Base-by-base conservation (phyloP, 1,140 invertebrate genomes). In the Rhyzopertha dominica region DNA sequence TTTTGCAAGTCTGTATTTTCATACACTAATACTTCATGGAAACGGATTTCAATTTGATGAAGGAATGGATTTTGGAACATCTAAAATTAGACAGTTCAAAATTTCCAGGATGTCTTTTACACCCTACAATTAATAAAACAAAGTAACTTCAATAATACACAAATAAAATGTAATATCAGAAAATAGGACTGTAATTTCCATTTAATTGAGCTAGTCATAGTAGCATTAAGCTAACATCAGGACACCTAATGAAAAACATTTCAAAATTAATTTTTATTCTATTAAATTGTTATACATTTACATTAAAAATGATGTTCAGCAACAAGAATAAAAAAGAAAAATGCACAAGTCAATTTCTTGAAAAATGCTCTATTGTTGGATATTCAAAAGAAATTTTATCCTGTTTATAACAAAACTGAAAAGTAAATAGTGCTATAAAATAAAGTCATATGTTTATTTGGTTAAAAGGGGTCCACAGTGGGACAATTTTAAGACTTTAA, bases 1-100 rank as follows among this genome's bases (percentile, higher is more conserved):
- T 67, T 62, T 53, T 82, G 74, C 4, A 86, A 59, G 1, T 71
- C 58, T 43, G 70, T 55, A 63, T 84, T 70, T 59, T 85, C 83
- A 62, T 84, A 87, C 49, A 68, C 59, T 47, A 83, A 59, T 36
- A 84, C 75, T 12, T 58, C 55, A 57, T 79, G 71, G 44, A 81
- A 84, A 29, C 73, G 48, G 0, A 42, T 29, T 49, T 76, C 68
- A 7, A 85, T 68, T 24, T 62, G 63, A 25, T 69, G 51, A 8
- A 84, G 63, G 41, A 84, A 77, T 5, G 49, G 42, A 30, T 73
- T 78, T 3, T 38, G 44, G 49, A 47, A 59, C 38, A 38, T 41
- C 60, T 65, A 45, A 35, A 56, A 56, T 50, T 16, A 30, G 29
- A 30, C 5, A 30, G 17, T 13, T 4, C 17, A 13, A 9, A 16